Evolutionary conservation across 92 coral and sea anemone genomes (phyloP).

Genomic region (Epizoanthus fatuus): DNA sequence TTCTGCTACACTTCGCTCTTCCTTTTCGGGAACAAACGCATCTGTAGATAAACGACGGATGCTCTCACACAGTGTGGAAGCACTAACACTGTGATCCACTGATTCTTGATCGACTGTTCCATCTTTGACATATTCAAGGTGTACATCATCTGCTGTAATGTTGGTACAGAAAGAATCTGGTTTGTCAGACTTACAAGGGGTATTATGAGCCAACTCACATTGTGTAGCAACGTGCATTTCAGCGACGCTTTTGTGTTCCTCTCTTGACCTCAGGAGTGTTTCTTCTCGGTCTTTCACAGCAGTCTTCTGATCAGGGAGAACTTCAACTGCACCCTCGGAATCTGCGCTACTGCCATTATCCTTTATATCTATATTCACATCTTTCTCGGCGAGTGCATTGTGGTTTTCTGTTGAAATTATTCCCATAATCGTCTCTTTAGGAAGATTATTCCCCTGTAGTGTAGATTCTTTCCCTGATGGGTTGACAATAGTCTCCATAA

Average conservation of each 20-base stretch:
- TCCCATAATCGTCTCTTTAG: not conserved
- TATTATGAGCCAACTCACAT: not conserved
- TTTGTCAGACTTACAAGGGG: not conserved
- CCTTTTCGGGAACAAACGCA: not conserved
- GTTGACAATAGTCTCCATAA: conserved; percentile 1
- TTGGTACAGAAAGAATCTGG: not conserved
- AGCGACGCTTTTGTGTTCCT: not conserved
- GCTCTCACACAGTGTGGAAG: not conserved
- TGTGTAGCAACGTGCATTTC: not conserved
- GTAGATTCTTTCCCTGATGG: not conserved
- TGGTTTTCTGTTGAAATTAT: not conserved
- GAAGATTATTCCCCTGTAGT: not conserved
- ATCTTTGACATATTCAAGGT: not conserved
- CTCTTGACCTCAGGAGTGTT: not conserved
- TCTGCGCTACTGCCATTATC: not conserved
- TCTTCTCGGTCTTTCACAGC: not conserved
- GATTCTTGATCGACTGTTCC: not conserved
- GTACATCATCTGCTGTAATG: not conserved
- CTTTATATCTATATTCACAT: conserved; percentile 35
- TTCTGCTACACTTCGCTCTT: not conserved
- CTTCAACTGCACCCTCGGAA: not conserved
- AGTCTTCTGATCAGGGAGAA: not conserved
- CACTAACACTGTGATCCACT: not conserved
- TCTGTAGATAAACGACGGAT: not conserved
- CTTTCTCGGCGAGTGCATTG: not conserved